Evolutionary conservation across 2,113 vertebrate genomes (phyloP).

Genomic region (Peucedramus taeniatus): DNA sequence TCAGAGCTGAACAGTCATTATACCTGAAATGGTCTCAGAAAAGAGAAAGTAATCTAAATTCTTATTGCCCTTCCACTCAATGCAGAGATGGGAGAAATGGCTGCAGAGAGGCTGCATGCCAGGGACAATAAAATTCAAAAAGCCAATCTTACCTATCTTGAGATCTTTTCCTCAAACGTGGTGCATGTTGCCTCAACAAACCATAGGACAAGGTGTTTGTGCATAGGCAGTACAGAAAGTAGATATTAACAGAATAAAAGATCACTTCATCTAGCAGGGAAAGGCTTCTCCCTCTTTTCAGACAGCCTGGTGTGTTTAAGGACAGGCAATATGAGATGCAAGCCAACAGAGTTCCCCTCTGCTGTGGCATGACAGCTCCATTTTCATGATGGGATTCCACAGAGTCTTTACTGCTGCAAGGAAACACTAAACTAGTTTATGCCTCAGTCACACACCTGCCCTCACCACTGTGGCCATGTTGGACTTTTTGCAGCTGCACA

Average conservation of each 20-base stretch:
- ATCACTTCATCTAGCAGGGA: neutral
- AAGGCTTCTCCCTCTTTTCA: neutral
- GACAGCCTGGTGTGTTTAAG: neutral
- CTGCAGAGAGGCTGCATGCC: neutral
- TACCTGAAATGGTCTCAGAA: neutral
- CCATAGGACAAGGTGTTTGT: neutral
- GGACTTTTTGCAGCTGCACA: neutral
- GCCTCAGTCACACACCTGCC: neutral
- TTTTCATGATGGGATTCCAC: neutral
- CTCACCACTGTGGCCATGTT: neutral
- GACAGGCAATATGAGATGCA: neutral
- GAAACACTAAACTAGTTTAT: neutral
- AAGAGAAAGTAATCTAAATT: constrained; percentile 1
- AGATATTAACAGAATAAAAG: neutral
- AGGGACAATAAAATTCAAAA: neutral
- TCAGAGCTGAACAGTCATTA: neutral
- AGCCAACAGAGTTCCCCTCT: neutral
- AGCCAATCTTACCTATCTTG: neutral
- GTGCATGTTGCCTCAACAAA: neutral
- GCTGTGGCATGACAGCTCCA: neutral
- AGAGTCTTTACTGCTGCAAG: neutral
- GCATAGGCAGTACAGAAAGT: neutral
- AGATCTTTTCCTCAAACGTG: neutral
- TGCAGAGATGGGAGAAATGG: neutral
- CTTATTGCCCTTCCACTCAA: neutral